Base-by-base conservation (phyloP, 2,888 invertebrate species). In the Helobdella robusta region DNA sequence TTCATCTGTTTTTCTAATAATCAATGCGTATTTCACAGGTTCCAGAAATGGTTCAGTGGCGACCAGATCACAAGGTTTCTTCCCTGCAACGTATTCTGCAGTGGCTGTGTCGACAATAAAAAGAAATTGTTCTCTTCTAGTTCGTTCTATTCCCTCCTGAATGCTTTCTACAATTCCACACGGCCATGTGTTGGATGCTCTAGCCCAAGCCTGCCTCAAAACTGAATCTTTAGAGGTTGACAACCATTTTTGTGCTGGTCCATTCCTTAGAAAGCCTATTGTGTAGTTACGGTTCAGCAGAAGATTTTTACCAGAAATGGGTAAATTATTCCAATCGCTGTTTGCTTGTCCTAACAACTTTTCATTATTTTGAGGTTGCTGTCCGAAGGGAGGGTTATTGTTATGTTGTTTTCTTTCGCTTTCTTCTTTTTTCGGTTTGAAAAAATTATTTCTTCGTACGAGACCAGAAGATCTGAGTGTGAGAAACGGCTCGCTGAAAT, bases 401-500 rank as follows among this genome's bases (percentile, higher is more conserved):
- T 30, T 56, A 8, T 32, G 28, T 1, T 59, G 36, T n/a, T 23
- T 23, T n/a, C n/a, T n/a, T n/a, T n/a, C n/a, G n/a, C n/a, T n/a
- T n/a, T n/a, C n/a, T n/a, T n/a, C n/a, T n/a, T 28, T 6, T 5
- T 35, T 28, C n/a, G 68, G 67, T n/a, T n/a, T n/a, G n/a, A n/a
- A n/a, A n/a, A n/a, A n/a, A n/a, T n/a, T n/a, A n/a, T n/a, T n/a
- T 25, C 64, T 65, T n/a, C 52, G 50, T 18, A 68, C 50, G 6
- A 70, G 50, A 3, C 69, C 70, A 1, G 69, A 65, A 8, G 69
- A 70, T n/a, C 65, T 52, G 52, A 70, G 64, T 28, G 68, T 66
- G 56, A 71, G 61, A 64, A 71, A 68, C 36, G 69, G 68, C 3
- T 68, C 68, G 11, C 68, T 71, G 64, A 71, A 71, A 36, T 71